Conservation (phyloP, 2,113 vertebrate genomes). For the Hippocampus zosterae region DNA sequence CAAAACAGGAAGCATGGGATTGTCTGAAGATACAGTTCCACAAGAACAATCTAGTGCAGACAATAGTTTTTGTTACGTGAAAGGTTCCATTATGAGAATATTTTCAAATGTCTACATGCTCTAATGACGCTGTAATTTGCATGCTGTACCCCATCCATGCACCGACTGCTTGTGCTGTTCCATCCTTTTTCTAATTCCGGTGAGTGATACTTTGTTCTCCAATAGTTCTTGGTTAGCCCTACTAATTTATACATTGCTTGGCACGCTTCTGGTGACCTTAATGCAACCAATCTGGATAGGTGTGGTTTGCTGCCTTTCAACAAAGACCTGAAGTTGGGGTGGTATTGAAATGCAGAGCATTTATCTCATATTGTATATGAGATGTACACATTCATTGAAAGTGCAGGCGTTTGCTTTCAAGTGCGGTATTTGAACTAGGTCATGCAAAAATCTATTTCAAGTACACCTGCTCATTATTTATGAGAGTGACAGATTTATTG, state of each 20-base stretch:
- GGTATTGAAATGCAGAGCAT: neutral
- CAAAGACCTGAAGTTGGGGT: neutral
- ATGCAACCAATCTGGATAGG: neutral
- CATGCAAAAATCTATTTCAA: conserved; percentile 30
- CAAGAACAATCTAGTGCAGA: neutral
- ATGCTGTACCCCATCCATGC: neutral
- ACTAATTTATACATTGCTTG: neutral
- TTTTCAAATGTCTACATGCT: too few species aligned
- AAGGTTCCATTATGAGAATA: too few species aligned
- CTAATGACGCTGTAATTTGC: too few species aligned
- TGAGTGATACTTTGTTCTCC: neutral
- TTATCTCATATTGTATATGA: neutral
- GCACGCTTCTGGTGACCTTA: neutral
- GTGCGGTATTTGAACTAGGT: conserved; percentile 6
- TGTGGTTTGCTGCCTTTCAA: neutral
- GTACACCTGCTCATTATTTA: conserved; percentile 35
- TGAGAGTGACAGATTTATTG: conserved; percentile 33
- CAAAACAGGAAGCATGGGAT: neutral
- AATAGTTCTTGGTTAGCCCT: neutral
- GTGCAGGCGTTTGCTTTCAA: neutral
- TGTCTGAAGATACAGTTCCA: neutral
- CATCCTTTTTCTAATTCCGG: neutral
- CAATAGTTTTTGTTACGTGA: neutral
- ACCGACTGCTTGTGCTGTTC: neutral
- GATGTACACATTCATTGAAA: neutral